Base-by-base conservation (phyloP, 1,140 invertebrate genomes). In the Procambarus virginalis region DNA sequence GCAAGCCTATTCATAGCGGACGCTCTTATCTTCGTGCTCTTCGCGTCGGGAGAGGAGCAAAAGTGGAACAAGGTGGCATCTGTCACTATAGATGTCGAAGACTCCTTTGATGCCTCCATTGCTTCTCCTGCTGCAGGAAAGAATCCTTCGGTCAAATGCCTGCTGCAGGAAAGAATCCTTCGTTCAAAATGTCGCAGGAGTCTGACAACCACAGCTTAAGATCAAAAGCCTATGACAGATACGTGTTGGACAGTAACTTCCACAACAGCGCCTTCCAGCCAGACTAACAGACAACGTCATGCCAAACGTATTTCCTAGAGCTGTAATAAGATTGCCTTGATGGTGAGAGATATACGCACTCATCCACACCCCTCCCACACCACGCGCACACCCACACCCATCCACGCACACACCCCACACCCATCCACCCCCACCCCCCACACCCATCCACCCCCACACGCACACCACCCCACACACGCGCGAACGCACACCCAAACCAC, bases 31-130 rank as follows among this genome's bases (percentile, higher is more conserved):
- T 91, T 79, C 73, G 12, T 91, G 6, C 1, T 73, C 34, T 91
- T 84, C 51, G 60, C 90, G 3, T 79, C 82, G n/a, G 90, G 90
- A 34, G 51, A 55, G 14, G 90, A 78, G 48, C 90, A 91, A 49
- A 9, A 17, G 3, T 90, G 89, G 89, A 90, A 90, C 79, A 14
- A 64, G 5, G 77, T 80, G 45, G 2, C 14, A 9, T 46, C 22
- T 14, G 5, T 46, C n/a, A 55, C 3, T 8, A 20, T 3, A 8
- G 8, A 64, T 20, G 14, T 64, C 4, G 17, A 64, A 20, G 77
- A 51, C 10, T 2, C 46, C 17, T 6, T 6, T 8, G 49, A 51
- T 10, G 34, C 2, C 14, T 17, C 34, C 14, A 78, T n/a, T 12
- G 12, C 34, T 17, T 17, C 6, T 17, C 60, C 20, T 46, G 1